Percentiles rank a stretch among this genome's conserved stretches.
These are phyloP conservation scores for Drosophila orosa DNA, from an alignment of 1,140 invertebrate species.

Conservation along the genomic window DNA sequence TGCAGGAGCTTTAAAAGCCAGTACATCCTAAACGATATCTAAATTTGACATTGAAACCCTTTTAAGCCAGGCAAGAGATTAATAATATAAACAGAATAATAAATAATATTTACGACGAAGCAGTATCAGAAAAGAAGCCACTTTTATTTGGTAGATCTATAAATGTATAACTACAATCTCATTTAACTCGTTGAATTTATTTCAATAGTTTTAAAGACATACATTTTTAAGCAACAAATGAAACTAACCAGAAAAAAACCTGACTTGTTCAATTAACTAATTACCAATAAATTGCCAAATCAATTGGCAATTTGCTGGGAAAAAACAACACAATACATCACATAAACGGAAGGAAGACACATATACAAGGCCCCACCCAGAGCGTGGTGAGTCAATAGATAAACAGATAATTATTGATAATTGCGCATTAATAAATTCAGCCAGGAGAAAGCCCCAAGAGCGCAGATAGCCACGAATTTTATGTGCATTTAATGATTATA, in stretches of 20 bases:
- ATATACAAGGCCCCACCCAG: background rate
- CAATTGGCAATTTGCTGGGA: conserved; percentile 10
- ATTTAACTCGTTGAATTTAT: background rate
- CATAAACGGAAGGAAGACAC: background rate
- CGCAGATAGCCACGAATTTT: conserved; percentile 17
- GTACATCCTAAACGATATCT: background rate
- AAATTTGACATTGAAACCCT: background rate
- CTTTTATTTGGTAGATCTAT: background rate
- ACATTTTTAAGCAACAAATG: background rate
- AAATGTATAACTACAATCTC: background rate
- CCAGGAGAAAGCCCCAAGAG: conserved; percentile 7
- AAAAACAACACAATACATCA: conserved; percentile 2
- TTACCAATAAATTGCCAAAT: conserved; percentile 6
- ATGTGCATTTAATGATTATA: conserved; percentile 62
- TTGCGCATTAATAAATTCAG: conserved; percentile 67
- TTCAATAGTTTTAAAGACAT: background rate
- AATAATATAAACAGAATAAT: background rate
- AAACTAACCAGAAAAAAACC: background rate
- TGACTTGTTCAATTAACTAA: background rate
- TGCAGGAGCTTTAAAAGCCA: background rate
- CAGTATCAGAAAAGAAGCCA: background rate
- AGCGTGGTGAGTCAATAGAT: conserved; percentile 20
- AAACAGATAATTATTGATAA: conserved; percentile 72
- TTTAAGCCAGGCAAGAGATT: background rate
- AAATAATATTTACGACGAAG: no score